Evolutionary conservation across 2,113 vertebrate genomes (phyloP).

Genomic region (Galeopterus variegatus): DNA sequence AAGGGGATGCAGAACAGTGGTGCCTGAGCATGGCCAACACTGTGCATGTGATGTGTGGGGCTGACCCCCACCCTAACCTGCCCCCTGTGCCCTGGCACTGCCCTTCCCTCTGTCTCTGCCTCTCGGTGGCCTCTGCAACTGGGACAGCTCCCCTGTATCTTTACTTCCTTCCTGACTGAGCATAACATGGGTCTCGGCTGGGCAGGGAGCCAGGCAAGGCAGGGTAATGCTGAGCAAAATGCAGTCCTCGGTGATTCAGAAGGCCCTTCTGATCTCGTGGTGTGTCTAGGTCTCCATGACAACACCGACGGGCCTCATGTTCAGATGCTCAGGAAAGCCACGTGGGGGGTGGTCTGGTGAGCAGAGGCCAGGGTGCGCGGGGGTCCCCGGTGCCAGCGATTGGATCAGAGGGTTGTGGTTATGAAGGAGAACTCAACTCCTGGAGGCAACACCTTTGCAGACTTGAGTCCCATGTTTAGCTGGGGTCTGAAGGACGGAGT

Average conservation of each 20-base stretch:
- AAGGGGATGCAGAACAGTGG: background rate
- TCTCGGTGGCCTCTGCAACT: background rate
- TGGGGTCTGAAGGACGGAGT: background rate
- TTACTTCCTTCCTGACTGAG: background rate
- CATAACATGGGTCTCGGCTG: background rate
- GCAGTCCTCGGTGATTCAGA: background rate
- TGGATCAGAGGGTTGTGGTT: background rate
- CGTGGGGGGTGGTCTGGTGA: background rate
- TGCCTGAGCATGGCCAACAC: background rate
- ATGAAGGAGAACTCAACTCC: background rate
- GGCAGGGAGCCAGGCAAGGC: slow-evolving; percentile 20
- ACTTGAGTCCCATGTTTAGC: background rate
- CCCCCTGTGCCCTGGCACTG: fast-evolving
- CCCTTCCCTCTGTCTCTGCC: background rate
- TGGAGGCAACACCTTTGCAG: background rate
- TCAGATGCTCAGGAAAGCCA: background rate
- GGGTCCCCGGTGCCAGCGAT: background rate
- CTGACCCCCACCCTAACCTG: fast-evolving
- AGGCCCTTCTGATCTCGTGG: background rate
- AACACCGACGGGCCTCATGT: slow-evolving; percentile 52
- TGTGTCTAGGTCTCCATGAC: slow-evolving; percentile 76
- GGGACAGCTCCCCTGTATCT: background rate
- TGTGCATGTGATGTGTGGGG: background rate
- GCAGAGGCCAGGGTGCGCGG: background rate
- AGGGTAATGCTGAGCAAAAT: background rate